Evolutionary conservation across 2,797 vertebrate species (phyloP), one percentile per base, ranked within the genome.

Genomic region (Tarsius wallacei): DNA sequence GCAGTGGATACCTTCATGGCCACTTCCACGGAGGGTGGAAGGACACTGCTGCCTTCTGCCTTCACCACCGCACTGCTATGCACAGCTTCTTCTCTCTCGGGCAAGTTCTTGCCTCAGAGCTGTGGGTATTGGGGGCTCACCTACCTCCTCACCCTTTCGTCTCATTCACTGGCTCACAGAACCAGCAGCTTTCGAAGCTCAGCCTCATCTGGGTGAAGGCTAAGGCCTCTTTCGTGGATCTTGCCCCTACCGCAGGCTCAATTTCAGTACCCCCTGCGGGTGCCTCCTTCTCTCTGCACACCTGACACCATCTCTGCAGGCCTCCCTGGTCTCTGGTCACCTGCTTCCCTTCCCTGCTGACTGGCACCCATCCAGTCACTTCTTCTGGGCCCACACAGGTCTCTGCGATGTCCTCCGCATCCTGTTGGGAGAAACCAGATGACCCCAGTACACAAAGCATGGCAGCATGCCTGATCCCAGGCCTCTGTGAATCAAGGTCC

Each of bases 1-100:
- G 0, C 5, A 3, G 0, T 0, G 3, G 70, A 33, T 1, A 24
- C 16, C 19, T 1, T 10, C 1, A 5, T 3, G 14, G 49, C 26
- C 0, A 0, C 53, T 19, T 11, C 7, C 3, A 7, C 91, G 22
- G 53, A 22, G 26, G 15, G 1, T 5, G 26, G 31, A 26, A 66
- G 7, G n/a, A 16, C 1, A 13, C 26, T 0, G 22, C 22, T 2
- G 4, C 1, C 51, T 19, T 11, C 28, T 22, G 21, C 5, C 13
- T 2, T 1, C 26, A 1, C 5, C 24, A 9, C 49, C 17, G 11
- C 17, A 2, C 2, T 11, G 28, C n/a, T 5, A 5, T 1, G 0
- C 26, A 5, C 21, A 49, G 2, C 7, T 66, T 14, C 5, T 51
- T 1, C 4, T 28, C 49, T 17, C 11, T 0, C 6, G 31, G 26